Conservation (phyloP, 1,140 invertebrate genomes). For the Rhagoletis pomonella region DNA sequence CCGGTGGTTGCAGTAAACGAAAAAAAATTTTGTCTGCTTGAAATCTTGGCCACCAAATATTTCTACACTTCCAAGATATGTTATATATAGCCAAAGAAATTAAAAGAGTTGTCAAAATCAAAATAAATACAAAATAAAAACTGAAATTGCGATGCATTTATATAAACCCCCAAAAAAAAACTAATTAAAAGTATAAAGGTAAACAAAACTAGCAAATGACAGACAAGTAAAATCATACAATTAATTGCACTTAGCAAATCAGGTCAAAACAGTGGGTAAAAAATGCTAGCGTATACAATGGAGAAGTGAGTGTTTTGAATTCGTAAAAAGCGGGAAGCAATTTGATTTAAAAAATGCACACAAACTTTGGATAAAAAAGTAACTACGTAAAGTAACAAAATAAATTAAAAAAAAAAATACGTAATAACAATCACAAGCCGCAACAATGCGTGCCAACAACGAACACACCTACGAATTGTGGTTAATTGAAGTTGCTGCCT, state of each 20-base stretch:
- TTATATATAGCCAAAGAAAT: no score
- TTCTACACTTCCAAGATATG: no score
- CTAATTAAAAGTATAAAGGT: not conserved
- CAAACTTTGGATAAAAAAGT: not conserved
- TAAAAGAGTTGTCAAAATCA: no score
- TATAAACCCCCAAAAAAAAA: not conserved
- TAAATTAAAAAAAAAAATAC: not conserved
- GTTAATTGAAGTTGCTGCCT: not conserved
- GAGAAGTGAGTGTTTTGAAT: slow-evolving; percentile 1
- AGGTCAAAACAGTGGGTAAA: not conserved
- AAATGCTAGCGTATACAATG: not conserved
- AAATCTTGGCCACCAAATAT: no score
- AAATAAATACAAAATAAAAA: not conserved
- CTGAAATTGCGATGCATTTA: slow-evolving; percentile 16
- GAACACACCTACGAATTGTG: slow-evolving; percentile 8
- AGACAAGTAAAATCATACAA: slow-evolving; percentile 35
- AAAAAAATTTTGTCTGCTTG: no score
- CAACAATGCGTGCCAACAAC: not conserved
- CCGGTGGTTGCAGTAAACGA: no score
- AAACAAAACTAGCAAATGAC: slow-evolving; percentile 5
- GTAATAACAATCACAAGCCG: not conserved
- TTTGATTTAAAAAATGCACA: slow-evolving; percentile 41
- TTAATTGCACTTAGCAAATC: slow-evolving; percentile 39
- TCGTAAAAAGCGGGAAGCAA: slow-evolving; percentile 29
- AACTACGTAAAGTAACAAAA: not conserved